Base-by-base conservation (phyloP, 2,888 invertebrate genomes). In the Drosophila mulleri region DNA sequence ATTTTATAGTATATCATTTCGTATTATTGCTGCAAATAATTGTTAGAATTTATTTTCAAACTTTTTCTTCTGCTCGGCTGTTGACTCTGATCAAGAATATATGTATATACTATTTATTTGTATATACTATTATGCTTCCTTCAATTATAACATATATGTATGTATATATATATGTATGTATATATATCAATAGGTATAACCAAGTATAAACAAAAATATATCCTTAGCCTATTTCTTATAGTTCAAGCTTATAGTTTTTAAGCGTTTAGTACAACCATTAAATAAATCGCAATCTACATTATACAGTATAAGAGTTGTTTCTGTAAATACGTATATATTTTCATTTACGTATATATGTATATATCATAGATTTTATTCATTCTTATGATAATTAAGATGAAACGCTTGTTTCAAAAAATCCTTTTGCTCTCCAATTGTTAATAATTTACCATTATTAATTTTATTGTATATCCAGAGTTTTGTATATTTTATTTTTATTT, bases 191-290 rank as follows among this genome's bases (percentile, higher is more conserved):
- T 48, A n/a, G 29, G 11, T 11, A 3, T n/a, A n/a, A 29, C 2
- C 7, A 7, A 5, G n/a, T 11, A 26, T 8, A n/a, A 23, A 45
- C 16, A 26, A 9, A 8, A 26, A 14, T 9, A 50, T 7, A 5
- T 20, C 2, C 16, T 16, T 16, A 53, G 35, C 23, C 37, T 37
- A 50, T 12, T 50, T 18, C 9, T 14, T 44, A 44, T 20, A 44
- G 0, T 14, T 20, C n/a, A n/a, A n/a, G n/a, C n/a, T 14, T 23
- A 12, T 16, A 52, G 20, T 37, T 37, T 5, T 3, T 32, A 20
- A 53, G 23, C 35, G 32, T 53, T 58, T 44, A 48, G 32, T 56
- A 75, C 61, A 75, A 78, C 79, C 79, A 54, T 74, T 29, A 42
- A 78, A 60, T 53, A 57, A 72, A 52, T 41, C 35, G 37, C 45